phyloP scores from a whole-genome alignment of 2,797 vertebrate species.

The Artibeus jamaicensis region DNA sequence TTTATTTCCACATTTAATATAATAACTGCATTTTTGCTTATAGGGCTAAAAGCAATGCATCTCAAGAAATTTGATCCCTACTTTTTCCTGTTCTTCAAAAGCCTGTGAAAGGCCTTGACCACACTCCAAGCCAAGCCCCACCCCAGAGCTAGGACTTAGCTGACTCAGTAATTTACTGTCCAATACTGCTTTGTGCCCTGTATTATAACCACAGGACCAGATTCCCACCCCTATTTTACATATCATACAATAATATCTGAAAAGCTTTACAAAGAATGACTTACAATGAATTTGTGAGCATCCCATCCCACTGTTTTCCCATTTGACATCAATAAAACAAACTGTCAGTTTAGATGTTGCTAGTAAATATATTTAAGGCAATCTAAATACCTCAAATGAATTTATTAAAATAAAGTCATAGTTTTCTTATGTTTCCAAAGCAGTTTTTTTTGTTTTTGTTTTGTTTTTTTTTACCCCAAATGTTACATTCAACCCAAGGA shows the following conservation, averaged over 20 bases:
- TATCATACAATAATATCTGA: conserved; percentile 15
- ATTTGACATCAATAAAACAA: conserved; percentile 52
- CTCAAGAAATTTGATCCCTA: neutral
- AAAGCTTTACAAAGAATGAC: conserved; percentile 13
- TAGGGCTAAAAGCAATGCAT: neutral
- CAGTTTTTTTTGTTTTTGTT: no score
- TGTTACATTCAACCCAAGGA: neutral
- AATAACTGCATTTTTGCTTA: neutral
- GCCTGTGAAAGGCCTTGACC: neutral
- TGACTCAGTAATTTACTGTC: neutral
- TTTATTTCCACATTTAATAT: neutral
- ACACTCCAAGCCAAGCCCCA: neutral
- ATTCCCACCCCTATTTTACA: neutral
- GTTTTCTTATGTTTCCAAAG: no score
- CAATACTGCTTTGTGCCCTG: neutral
- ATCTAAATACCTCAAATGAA: neutral
- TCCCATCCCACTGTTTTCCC: conserved; percentile 3
- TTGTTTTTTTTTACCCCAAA: no score
- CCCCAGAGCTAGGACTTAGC: neutral
- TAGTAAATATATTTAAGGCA: conserved; percentile 33
- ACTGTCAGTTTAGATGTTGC: conserved; percentile 5
- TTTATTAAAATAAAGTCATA: neutral
- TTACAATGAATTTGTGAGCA: neutral
- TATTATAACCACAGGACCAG: neutral
- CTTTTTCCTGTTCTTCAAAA: neutral